Conservation (phyloP, 2,797 vertebrate species). For the Esox lucius region DNA sequence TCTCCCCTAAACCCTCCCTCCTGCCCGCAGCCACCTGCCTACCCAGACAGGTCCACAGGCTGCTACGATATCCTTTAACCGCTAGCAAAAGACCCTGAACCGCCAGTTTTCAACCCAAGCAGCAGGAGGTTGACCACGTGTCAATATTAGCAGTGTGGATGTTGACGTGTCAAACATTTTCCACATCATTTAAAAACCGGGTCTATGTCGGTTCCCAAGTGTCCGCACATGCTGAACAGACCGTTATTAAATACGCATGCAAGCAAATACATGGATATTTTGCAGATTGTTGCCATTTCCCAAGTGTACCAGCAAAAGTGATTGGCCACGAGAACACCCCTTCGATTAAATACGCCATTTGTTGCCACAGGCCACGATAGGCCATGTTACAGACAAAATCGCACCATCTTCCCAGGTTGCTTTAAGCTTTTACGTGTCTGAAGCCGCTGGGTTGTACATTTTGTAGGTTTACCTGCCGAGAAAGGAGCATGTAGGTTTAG, state of each 20-base stretch:
- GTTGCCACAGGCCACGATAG: too few species aligned
- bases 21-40: not conserved
- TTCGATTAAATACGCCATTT: not conserved
- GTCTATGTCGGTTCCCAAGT: not conserved
- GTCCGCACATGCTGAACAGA: not conserved
- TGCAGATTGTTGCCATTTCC: not conserved
- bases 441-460: slow-evolving; percentile 7
- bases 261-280: not conserved
- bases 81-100: not conserved
- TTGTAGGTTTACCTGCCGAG: slow-evolving; percentile 32
- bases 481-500: slow-evolving; percentile 5
- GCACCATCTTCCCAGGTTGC: not conserved
- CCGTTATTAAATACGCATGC: not conserved
- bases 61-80: slow-evolving; percentile 2
- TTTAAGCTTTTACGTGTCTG: too few species aligned
- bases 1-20: not conserved
- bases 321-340: not conserved
- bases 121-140: not conserved
- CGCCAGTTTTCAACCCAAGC: too few species aligned
- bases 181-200: not conserved
- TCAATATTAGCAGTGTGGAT: not conserved
- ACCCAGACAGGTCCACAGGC: not conserved
- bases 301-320: not conserved
- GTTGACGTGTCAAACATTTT: slow-evolving; percentile 1
- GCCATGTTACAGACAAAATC: too few species aligned